These are phyloP conservation scores for Chionis minor DNA, from an alignment of 2,113 vertebrate genomes.

Conservation along the genomic window DNA sequence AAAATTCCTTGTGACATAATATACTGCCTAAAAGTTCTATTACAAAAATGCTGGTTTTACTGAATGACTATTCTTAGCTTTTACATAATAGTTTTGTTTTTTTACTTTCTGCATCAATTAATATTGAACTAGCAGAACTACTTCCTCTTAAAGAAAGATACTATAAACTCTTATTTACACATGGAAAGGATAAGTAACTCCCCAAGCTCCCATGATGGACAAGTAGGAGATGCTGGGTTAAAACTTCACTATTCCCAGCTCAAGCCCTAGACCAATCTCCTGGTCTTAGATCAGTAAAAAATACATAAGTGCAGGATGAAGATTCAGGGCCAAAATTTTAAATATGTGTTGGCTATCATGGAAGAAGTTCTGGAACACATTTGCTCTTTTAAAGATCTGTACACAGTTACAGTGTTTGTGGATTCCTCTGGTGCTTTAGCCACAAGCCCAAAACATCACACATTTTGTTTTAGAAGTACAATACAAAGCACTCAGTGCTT, in stretches of 20 bases:
- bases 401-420: background rate
- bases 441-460: background rate
- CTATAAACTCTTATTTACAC: background rate
- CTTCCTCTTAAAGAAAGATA: background rate
- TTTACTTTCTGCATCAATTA: background rate
- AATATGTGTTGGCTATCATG: background rate
- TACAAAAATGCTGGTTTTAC: background rate
- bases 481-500: background rate
- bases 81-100: background rate
- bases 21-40: background rate
- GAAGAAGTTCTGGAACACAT: background rate
- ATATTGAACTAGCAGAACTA: background rate
- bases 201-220: background rate
- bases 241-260: background rate
- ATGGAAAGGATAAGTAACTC: background rate
- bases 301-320: accelerated
- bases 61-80: background rate
- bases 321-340: background rate
- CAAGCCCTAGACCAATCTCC: background rate
- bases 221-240: background rate
- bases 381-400: background rate
- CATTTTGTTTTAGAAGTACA: background rate
- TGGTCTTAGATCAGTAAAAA: background rate
- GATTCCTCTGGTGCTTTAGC: background rate
- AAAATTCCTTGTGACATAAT: background rate